phyloP scores from a whole-genome alignment of 2,113 vertebrate genomes.

The Corythaixoides concolor region DNA sequence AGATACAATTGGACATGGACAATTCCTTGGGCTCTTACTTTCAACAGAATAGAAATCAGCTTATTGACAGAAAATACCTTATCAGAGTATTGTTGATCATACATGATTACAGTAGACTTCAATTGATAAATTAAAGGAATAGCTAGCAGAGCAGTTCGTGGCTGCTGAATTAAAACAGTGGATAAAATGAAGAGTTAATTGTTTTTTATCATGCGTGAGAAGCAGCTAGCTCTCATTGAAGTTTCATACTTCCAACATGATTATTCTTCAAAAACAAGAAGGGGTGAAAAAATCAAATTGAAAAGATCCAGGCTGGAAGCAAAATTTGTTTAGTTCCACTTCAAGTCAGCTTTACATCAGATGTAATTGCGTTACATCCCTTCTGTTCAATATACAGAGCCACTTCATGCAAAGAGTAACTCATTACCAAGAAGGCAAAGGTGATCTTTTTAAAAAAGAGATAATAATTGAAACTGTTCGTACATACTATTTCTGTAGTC shows the following conservation, averaged over 20 bases:
- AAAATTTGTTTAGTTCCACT: constrained; percentile 66
- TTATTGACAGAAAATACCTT: background rate
- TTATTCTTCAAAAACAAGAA: constrained; percentile 53
- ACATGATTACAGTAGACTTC: background rate
- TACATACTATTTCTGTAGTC: constrained; percentile 18
- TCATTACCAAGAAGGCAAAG: constrained; percentile 46
- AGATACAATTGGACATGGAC: background rate
- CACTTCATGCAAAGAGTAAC: constrained; percentile 29
- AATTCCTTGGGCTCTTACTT: background rate
- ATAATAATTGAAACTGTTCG: constrained; percentile 39
- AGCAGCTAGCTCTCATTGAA: background rate
- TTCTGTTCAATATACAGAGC: constrained; percentile 45
- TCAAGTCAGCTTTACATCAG: constrained; percentile 63
- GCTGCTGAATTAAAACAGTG: background rate
- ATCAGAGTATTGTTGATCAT: background rate
- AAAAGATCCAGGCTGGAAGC: constrained; percentile 42
- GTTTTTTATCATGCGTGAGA: background rate
- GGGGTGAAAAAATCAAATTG: constrained; percentile 28
- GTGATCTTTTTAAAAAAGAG: background rate
- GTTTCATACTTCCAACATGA: constrained; percentile 12
- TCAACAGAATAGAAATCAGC: background rate
- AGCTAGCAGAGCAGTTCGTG: background rate
- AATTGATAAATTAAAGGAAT: background rate
- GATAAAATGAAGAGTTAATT: constrained; percentile 37
- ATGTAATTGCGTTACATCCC: constrained; percentile 32